Evolutionary conservation across 1,140 invertebrate genomes (phyloP), one percentile per base, ranked within the genome.

Genomic region (Neodiprion fabricii): DNA sequence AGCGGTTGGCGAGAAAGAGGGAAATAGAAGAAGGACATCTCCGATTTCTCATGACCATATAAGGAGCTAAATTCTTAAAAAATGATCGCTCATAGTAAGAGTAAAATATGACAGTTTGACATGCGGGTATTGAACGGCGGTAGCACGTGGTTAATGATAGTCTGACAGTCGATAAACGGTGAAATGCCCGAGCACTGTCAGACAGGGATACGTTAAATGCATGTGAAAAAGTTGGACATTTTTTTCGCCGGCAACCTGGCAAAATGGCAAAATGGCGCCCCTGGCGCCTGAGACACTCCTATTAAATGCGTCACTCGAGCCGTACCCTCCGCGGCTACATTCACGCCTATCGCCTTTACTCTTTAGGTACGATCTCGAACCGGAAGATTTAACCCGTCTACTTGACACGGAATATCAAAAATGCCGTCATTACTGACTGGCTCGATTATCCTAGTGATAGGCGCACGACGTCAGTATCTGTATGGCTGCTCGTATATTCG

Each of bases 1-100:
- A 75, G 67, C 71, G 9, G 74, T 75, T 48, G 53, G 40, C 8
- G n/a, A n/a, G 47, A 12, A 71, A 14, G 8, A 50, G 1, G 76
- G 65, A 71, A 66, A 11, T 28, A 66, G 68, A 72, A 14, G 48
- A 74, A n/a, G n/a, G 12, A 48, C 66, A 76, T 79, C 77, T 81
- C 73, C 76, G 70, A 78, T 82, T 81, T 81, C 77, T 76, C 72
- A 76, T 40, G 71, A 65, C 81, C 78, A 78, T 80, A 80, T 79
- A 80, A 79, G 80, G 79, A 77, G 74, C 76, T 81, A 77, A 78
- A 80, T 78, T 75, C 17, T 65, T 65, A 17, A 14, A 65, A 65
- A 65, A 65, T 40, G 28, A 65, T 65, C 61, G 61, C 12, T 1
- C 2, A 65, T 65, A 17, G 12, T 14, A 14, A 1, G 17, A 7